Evolutionary conservation across 2,888 invertebrate species (phyloP).

Genomic region (Drosophila mulleri): DNA sequence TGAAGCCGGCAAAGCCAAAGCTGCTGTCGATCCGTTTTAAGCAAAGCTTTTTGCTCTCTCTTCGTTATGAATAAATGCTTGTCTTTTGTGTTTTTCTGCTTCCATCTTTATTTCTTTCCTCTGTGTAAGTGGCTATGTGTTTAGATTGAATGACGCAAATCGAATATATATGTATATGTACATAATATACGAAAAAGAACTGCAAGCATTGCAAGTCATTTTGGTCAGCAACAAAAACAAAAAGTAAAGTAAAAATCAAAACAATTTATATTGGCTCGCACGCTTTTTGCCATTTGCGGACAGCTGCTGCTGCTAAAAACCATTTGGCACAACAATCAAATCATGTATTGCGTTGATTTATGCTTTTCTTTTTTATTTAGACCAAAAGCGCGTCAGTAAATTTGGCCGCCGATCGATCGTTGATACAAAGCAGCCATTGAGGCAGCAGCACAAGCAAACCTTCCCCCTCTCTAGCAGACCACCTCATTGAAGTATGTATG

Average conservation of each 20-base stretch:
- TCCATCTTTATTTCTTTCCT: neutral
- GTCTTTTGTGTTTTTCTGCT: conserved; percentile 4
- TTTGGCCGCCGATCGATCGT: conserved; percentile 58
- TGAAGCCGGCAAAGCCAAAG: conserved; percentile 43
- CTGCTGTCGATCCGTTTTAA: conserved; percentile 20
- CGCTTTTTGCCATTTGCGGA: conserved; percentile 35
- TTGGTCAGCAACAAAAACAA: conserved; percentile 19
- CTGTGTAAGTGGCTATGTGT: conserved; percentile 5
- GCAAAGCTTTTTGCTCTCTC: conserved; percentile 18
- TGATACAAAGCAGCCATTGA: conserved; percentile 42
- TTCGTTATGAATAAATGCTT: conserved; percentile 18
- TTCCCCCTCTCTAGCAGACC: neutral
- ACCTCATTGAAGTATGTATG: too few species aligned
- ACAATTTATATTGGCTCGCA: conserved; percentile 44
- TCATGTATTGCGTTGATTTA: conserved; percentile 55
- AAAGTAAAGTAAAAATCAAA: conserved; percentile 13
- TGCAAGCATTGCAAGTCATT: conserved; percentile 61
- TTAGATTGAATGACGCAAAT: conserved; percentile 68
- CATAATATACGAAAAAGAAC: neutral
- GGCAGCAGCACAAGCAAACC: conserved; percentile 27
- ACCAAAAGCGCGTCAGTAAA: conserved; percentile 53
- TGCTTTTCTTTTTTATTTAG: conserved; percentile 57
- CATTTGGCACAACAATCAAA: conserved; percentile 71
- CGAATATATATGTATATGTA: conserved; percentile 23
- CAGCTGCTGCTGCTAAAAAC: conserved; percentile 38